phyloP scores from a whole-genome alignment of 2,888 invertebrate genomes.

The Perizoma flavofasciatum region DNA sequence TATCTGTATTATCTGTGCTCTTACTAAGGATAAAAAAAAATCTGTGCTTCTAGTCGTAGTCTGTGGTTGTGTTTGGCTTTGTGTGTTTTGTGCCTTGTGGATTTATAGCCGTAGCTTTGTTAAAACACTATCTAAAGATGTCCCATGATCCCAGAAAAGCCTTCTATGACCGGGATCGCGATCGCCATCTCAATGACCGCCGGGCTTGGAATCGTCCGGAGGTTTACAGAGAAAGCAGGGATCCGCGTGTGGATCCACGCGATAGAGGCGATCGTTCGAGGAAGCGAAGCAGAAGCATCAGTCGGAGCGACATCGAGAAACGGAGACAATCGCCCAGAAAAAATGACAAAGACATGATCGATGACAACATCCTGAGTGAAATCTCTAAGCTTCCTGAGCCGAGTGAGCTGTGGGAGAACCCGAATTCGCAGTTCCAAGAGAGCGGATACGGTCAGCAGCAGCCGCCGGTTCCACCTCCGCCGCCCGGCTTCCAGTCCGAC shows the following conservation, averaged over 20 bases:
- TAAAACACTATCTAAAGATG: slow-evolving; percentile 31
- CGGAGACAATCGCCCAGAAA: slow-evolving; percentile 65
- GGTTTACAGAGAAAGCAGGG: slow-evolving; percentile 23
- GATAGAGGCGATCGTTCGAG: slow-evolving; percentile 43
- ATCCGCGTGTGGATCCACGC: slow-evolving; percentile 23
- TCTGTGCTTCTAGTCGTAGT: too few species aligned
- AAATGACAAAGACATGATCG: slow-evolving; percentile 66
- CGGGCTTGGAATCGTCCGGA: slow-evolving; percentile 40
- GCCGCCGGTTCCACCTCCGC: slow-evolving; percentile 47
- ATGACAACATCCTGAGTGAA: slow-evolving; percentile 74
- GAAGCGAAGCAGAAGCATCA: slow-evolving; percentile 63
- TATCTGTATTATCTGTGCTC: too few species aligned
- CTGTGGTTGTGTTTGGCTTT: slow-evolving; percentile 31
- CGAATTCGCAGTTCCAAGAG: slow-evolving; percentile 61
- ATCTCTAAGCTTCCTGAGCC: slow-evolving; percentile 74
- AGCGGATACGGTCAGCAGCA: slow-evolving; percentile 37
- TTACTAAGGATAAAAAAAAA: too few species aligned
- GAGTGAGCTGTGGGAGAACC: slow-evolving; percentile 70
- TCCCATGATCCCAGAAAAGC: slow-evolving; percentile 58
- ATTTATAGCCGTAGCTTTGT: too few species aligned
- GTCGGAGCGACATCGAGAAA: slow-evolving; percentile 48
- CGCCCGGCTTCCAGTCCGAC: slow-evolving; percentile 47
- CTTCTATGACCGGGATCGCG: slow-evolving; percentile 53
- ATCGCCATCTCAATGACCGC: slow-evolving; percentile 44
- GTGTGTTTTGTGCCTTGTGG: not conserved